phyloP scores from a whole-genome alignment of 2,113 vertebrate genomes.

The Oplegnathus fasciatus region DNA sequence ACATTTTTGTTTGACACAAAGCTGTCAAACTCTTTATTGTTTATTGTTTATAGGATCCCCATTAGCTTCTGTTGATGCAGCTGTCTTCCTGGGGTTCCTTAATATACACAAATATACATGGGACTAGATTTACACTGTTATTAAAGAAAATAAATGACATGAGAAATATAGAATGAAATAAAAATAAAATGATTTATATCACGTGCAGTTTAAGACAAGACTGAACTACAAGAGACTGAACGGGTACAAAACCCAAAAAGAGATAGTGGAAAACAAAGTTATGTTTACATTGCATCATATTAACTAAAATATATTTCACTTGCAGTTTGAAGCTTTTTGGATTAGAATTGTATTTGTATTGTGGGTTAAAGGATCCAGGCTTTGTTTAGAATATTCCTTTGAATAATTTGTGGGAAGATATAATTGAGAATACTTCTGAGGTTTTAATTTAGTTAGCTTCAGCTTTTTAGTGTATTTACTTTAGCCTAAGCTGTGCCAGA shows the following conservation, averaged over 20 bases:
- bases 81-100: not conserved
- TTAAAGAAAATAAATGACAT: not conserved
- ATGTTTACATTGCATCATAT: not conserved
- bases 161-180: not conserved
- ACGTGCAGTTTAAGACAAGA: not conserved
- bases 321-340: not conserved
- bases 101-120: too few relatives aligned
- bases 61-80: not conserved
- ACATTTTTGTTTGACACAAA: not conserved
- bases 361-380: not conserved
- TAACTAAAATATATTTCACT: not conserved
- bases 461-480: not conserved
- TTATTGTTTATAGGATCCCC: not conserved
- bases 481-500: not conserved
- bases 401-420: not conserved
- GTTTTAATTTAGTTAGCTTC: too few relatives aligned
- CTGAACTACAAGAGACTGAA: not conserved
- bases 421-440: not conserved
- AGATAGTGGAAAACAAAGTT: not conserved
- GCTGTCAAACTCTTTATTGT: not conserved
- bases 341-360: not conserved
- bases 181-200: not conserved
- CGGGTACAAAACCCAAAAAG: not conserved
- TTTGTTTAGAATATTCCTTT: not conserved
- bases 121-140: not conserved